phyloP scores from a whole-genome alignment of 2,797 vertebrate genomes.

The Taeniopygia guttata region DNA sequence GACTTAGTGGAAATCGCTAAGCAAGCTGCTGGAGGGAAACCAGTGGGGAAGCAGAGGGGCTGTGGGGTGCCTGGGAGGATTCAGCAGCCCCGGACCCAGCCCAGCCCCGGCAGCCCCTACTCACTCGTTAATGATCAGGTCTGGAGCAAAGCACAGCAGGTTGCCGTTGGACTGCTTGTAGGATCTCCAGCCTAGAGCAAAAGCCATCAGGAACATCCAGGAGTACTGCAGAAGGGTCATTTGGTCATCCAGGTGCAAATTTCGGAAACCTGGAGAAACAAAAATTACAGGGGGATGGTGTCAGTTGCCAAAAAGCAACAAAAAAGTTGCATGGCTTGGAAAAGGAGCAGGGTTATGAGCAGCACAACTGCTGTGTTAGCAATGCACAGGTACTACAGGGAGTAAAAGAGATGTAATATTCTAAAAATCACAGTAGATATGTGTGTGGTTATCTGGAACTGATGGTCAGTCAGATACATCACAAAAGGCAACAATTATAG shows the following conservation, averaged over 20 bases:
- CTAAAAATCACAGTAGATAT: neutral
- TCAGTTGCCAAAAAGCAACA: neutral
- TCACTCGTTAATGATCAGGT: constrained; percentile 92
- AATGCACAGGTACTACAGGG: too few relatives aligned
- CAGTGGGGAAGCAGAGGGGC: neutral
- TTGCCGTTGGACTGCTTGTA: constrained; percentile 87
- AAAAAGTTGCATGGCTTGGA: accelerated
- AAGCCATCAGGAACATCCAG: constrained; percentile 98
- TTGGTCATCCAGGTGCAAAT: constrained; percentile 96
- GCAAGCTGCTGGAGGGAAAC: neutral
- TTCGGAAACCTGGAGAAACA: constrained; percentile 85
- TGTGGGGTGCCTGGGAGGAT: neutral
- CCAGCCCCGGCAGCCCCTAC: constrained; percentile 39
- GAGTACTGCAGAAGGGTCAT: constrained; percentile 97
- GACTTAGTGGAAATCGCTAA: neutral
- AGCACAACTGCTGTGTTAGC: neutral
- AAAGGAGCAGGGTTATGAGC: neutral
- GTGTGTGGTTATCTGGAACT: neutral
- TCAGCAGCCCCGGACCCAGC: neutral
- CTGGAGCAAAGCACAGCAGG: constrained; percentile 93
- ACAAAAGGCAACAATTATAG: neutral
- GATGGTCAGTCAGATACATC: neutral
- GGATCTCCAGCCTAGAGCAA: constrained; percentile 93
- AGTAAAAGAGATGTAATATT: neutral
- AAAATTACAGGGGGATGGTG: neutral